These are phyloP conservation scores for Teleopsis dalmanni DNA, from an alignment of 1,140 invertebrate genomes.

Conservation along the genomic window DNA sequence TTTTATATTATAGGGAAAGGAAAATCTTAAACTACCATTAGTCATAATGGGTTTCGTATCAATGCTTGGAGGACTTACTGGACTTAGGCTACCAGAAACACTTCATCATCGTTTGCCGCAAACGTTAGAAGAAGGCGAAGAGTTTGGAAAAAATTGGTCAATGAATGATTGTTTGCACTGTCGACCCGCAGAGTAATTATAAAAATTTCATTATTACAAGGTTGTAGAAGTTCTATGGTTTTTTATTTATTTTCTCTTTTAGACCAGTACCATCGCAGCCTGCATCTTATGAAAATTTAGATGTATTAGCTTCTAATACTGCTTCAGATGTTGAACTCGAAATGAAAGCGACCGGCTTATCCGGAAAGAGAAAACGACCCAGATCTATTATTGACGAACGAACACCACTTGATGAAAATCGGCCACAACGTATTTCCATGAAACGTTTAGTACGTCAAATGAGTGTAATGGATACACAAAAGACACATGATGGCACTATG, in stretches of 20 bases:
- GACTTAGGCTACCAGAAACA: conserved; percentile 72
- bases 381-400: conserved; percentile 32
- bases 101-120: conserved; percentile 70
- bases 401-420: conserved; percentile 40
- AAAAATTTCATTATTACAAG: neutral
- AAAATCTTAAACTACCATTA: conserved; percentile 71
- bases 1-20: conserved; percentile 58
- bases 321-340: conserved; percentile 31
- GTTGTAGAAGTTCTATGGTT: neutral
- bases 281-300: conserved; percentile 55
- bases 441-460: conserved; percentile 61
- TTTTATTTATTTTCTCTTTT: neutral
- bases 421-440: conserved; percentile 50
- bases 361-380: conserved; percentile 14
- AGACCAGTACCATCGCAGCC: conserved; percentile 23
- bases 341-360: conserved; percentile 11
- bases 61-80: conserved; percentile 69
- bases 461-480: conserved; percentile 70
- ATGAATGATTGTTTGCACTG: conserved; percentile 63
- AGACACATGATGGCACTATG: conserved; percentile 65
- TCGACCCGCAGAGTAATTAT: conserved; percentile 52
- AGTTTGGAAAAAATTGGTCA: conserved; percentile 78
- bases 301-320: conserved; percentile 48
- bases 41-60: conserved; percentile 73
- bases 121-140: conserved; percentile 78